phyloP scores from a whole-genome alignment of 2,797 vertebrate species.

The Anas georgica region DNA sequence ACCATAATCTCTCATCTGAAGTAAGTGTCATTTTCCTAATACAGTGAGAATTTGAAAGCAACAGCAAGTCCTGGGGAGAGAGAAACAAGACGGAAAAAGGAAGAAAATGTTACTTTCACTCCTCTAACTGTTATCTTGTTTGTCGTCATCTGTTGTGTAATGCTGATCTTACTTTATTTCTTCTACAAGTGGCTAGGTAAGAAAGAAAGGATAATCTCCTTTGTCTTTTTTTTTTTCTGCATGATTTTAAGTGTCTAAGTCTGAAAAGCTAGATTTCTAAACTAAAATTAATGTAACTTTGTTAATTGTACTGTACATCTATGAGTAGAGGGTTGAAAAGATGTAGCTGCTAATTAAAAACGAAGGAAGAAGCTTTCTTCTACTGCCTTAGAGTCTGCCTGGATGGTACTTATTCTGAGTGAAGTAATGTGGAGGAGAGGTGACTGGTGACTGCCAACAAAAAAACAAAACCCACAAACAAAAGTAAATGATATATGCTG shows the following conservation, averaged over 20 bases:
- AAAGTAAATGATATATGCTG: neutral
- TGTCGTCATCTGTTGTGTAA: conserved; percentile 88
- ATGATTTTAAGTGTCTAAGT: neutral
- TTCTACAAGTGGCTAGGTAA: conserved; percentile 94
- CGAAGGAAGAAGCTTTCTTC: neutral
- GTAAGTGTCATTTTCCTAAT: conserved; percentile 13
- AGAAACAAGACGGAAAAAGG: conserved; percentile 80
- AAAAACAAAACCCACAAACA: neutral
- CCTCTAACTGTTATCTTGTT: conserved; percentile 89
- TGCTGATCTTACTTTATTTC: conserved; percentile 95
- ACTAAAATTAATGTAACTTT: neutral
- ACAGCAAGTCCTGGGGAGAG: conserved; percentile 37
- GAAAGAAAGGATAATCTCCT: neutral
- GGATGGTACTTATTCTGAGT: neutral
- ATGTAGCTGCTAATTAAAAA: neutral
- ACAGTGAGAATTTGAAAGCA: conserved; percentile 81
- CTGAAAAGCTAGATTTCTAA: neutral
- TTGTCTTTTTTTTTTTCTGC: neutral
- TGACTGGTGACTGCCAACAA: neutral
- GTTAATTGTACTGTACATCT: neutral
- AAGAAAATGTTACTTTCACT: conserved; percentile 87
- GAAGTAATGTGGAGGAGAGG: neutral
- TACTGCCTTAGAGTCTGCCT: neutral
- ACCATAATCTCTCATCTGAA: neutral
- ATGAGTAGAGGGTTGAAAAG: neutral